A percentile compares a stretch with the other conserved stretches of the same genome.
phyloP scores from a whole-genome alignment of 1,140 invertebrate species.

The Asbolus verrucosus region DNA sequence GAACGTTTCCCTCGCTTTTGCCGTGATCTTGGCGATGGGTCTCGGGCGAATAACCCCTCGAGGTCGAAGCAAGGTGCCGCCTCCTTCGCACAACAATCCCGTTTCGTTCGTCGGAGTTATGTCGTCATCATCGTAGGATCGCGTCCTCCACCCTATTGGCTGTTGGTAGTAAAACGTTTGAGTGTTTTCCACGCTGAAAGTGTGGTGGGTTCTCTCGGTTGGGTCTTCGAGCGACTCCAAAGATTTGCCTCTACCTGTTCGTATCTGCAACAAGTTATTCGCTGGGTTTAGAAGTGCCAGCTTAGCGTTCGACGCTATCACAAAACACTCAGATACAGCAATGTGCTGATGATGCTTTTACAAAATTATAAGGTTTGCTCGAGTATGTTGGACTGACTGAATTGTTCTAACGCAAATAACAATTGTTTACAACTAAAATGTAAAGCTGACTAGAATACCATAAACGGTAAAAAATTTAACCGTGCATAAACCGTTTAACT shows the following conservation, averaged over 20 bases:
- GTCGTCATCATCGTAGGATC: conserved; percentile 90
- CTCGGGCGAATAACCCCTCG: conserved; percentile 82
- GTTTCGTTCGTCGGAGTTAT: conserved; percentile 88
- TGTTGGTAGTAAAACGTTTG: conserved; percentile 69
- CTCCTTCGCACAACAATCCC: conserved; percentile 72
- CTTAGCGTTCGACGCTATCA: background rate
- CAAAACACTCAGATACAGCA: conserved; percentile 20
- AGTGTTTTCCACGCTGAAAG: conserved; percentile 70
- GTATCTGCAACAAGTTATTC: conserved; percentile 68
- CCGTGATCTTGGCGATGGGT: conserved; percentile 87
- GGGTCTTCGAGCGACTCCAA: conserved; percentile 83
- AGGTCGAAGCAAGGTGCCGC: conserved; percentile 87
- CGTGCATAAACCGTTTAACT: too few relatives aligned
- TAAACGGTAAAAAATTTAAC: too few relatives aligned
- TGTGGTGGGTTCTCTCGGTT: conserved; percentile 73
- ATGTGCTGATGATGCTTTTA: conserved; percentile 22
- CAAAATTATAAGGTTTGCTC: too few relatives aligned
- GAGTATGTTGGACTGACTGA: too few relatives aligned
- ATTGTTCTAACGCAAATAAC: too few relatives aligned
- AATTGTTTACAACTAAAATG: too few relatives aligned
- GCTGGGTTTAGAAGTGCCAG: background rate
- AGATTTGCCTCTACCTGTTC: conserved; percentile 83
- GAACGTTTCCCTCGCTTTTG: conserved; percentile 68
- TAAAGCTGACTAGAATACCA: too few relatives aligned
- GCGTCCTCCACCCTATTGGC: conserved; percentile 74